Base-by-base conservation (phyloP, 2,113 vertebrate species). In the Etheostoma cragini region DNA sequence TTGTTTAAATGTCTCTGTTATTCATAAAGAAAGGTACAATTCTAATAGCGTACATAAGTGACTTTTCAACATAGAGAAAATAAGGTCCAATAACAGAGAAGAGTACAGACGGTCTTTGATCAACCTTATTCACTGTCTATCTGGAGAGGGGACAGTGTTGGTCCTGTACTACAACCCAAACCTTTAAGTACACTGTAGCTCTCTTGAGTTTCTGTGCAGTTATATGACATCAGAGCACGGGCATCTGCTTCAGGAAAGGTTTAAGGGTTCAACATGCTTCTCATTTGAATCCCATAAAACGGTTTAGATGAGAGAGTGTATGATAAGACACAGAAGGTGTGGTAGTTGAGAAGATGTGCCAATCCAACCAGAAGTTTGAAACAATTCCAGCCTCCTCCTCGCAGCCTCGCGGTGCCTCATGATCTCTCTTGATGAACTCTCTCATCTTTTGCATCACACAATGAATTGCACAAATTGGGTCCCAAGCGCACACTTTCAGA, bases 1-100 rank as follows among this genome's bases (percentile, higher is more conserved):
- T 76, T 84, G 58, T 80, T 65, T 45, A 53, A 35, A 52, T 58
- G 47, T 71, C 35, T 46, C 24, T 53, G 47, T 22, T 26, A 42
- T 42, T 76, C 78, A 66, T 61, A 63, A 14, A 60, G 61, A 38
- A 69, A 68, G 11, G 22, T 24, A 22, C 26, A 8, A 26, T 73
- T 24, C 26, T 30, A 63, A 22, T 24, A 64, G 66, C 71, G 54
- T 75, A 8, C 33, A 45, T 60, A 76, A 54, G 30, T 45, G 21
- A 26, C 30, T 52, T 73, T 84, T 74, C 19, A 50, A 24, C 49
- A 52, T 12, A 56, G 4, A 17, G 16, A 57, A 73, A 52, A 65
- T 49, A 62, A 49, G 72, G 47, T 54, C 46, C 19, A 67, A 62
- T 19, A 67, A 57, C 58, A n/a, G 35, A 72, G 33, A 19, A 22